phyloP scores from a whole-genome alignment of 2,888 invertebrate species.

The Sepioteuthis lessoniana region DNA sequence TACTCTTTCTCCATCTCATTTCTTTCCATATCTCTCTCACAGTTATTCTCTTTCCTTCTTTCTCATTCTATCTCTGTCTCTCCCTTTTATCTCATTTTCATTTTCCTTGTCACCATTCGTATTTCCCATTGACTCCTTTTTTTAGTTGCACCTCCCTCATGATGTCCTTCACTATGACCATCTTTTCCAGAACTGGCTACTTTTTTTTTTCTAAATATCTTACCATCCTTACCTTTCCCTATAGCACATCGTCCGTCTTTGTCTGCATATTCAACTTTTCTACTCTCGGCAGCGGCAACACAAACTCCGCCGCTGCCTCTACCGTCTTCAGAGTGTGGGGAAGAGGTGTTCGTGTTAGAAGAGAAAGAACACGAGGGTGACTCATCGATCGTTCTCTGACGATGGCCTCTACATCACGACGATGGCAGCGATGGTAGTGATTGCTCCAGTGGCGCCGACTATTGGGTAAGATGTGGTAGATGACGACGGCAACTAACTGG shows the following conservation, averaged over 20 bases:
- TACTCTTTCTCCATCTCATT: too few relatives aligned
- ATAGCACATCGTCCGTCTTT: neutral
- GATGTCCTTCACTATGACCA: neutral
- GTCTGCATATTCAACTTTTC: neutral
- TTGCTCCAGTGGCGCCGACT: neutral
- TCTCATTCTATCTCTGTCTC: too few relatives aligned
- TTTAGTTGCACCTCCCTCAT: neutral
- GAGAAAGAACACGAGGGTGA: neutral
- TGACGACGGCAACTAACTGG: neutral
- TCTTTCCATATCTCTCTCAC: neutral
- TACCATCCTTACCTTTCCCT: neutral
- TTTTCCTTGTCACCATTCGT: neutral
- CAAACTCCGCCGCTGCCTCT: neutral
- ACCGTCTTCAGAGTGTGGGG: neutral
- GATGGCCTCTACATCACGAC: slow-evolving; percentile 11
- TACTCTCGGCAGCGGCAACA: neutral
- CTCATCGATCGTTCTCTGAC: slow-evolving; percentile 11
- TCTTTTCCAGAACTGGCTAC: neutral
- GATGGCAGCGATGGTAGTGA: neutral
- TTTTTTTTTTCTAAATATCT: neutral
- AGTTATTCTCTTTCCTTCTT: too few relatives aligned
- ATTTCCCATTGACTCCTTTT: neutral
- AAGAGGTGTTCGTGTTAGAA: neutral
- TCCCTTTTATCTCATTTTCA: too few relatives aligned
- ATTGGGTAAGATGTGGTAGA: slow-evolving; percentile 18